Evolutionary conservation across 2,113 vertebrate genomes (phyloP).

Genomic region (Saguinus midas): DNA sequence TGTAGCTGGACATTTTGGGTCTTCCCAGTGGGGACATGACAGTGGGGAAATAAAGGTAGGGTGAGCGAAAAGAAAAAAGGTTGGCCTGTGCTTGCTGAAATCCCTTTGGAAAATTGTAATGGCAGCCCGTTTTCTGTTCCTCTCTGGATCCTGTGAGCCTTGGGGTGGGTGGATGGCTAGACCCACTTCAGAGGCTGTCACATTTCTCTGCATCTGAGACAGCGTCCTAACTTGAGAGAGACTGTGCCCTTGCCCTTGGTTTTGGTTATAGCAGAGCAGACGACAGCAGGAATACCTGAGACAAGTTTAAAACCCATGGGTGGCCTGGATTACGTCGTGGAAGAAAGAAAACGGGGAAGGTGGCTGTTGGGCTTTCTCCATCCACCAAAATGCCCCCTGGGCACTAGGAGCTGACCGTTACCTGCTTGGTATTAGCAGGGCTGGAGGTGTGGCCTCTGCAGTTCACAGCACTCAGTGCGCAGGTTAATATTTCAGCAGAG

Average conservation of each 20-base stretch:
- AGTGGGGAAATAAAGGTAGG: no score
- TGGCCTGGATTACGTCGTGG: no score
- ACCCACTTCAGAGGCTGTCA: not conserved
- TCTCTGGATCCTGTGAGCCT: not conserved
- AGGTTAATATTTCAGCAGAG: not conserved
- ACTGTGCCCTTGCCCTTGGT: no score
- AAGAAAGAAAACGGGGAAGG: no score
- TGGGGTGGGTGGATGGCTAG: not conserved
- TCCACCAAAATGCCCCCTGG: not conserved
- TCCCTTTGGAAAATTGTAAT: not conserved
- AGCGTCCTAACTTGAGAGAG: no score
- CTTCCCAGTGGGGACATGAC: not conserved
- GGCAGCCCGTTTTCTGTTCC: rapidly evolving
- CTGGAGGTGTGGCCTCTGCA: rapidly evolving
- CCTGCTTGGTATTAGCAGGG: not conserved
- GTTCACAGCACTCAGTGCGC: rapidly evolving
- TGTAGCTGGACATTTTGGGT: not conserved
- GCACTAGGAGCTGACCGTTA: not conserved
- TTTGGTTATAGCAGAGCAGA: not conserved
- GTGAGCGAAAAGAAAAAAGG: rapidly evolving
- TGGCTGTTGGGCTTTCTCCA: not conserved
- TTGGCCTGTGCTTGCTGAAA: rapidly evolving
- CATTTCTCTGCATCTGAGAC: not conserved
- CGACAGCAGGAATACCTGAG: rapidly evolving
- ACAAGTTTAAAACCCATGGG: not conserved